These are phyloP conservation scores for Chalcis sispes DNA, from an alignment of 2,888 invertebrate species.

Conservation along the genomic window DNA sequence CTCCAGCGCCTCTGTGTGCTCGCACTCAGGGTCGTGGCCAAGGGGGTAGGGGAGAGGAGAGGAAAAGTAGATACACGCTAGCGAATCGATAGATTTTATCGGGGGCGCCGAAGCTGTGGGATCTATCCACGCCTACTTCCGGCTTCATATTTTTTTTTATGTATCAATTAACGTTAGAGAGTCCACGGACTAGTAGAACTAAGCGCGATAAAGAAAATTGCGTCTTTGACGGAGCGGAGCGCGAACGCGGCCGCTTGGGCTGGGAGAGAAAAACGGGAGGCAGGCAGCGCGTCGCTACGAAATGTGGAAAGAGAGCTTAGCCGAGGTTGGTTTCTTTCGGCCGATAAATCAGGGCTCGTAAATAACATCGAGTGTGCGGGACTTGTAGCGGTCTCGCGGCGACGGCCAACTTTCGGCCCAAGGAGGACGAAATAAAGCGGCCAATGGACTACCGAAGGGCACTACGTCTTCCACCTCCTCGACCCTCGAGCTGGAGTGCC, in stretches of 20 bases:
- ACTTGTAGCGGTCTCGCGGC: constrained; percentile 63
- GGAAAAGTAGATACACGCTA: not conserved
- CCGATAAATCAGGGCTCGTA: constrained; percentile 74
- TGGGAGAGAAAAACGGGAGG: constrained; percentile 54
- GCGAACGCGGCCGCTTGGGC: constrained; percentile 35
- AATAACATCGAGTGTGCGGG: constrained; percentile 70
- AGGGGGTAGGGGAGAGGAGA: not conserved
- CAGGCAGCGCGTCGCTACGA: constrained; percentile 63
- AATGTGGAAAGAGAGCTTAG: no score
- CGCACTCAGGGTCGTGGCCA: no score
- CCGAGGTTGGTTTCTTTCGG: no score
- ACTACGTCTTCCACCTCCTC: constrained; percentile 68
- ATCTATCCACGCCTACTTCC: not conserved
- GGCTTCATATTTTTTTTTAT: constrained; percentile 33
- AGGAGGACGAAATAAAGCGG: constrained; percentile 70
- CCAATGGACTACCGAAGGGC: constrained; percentile 67
- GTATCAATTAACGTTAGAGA: constrained; percentile 50
- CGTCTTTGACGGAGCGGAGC: constrained; percentile 21
- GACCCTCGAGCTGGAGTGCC: constrained; percentile 61
- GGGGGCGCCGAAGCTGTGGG: not conserved
- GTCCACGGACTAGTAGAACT: not conserved
- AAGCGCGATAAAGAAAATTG: constrained; percentile 30
- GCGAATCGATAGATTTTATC: constrained; percentile 43
- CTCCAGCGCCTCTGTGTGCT: no score
- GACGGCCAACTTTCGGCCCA: not conserved